Conservation (phyloP, 2,113 vertebrate species). For the Apodemus speciosus region DNA sequence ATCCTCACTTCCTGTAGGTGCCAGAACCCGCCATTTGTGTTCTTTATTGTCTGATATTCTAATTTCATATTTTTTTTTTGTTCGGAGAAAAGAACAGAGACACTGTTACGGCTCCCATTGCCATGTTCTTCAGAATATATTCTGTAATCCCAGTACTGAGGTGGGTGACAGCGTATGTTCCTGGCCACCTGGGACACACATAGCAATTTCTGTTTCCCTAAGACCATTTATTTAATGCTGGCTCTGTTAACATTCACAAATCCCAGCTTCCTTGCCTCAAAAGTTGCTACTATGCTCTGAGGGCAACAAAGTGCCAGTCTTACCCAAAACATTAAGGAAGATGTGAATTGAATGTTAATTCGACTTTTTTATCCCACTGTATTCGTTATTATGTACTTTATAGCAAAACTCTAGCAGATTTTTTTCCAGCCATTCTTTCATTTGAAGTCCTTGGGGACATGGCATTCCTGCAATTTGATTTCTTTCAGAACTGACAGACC, state of each 20-base stretch:
- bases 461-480: slow-evolving; percentile 11
- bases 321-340: not conserved
- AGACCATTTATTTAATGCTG: not conserved
- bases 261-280: not conserved
- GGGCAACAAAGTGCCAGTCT: not conserved
- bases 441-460: not conserved
- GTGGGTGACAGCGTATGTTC: too few relatives aligned
- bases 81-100: not conserved
- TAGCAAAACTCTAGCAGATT: not conserved
- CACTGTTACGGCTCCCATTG: not conserved
- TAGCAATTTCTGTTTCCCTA: not conserved
- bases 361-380: not conserved
- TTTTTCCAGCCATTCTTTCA: not conserved
- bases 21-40: not conserved
- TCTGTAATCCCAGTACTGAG: not conserved
- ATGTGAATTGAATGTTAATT: slow-evolving; percentile 17
- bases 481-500: not conserved
- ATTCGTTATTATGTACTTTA: not conserved
- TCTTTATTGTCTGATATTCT: not conserved
- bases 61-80: not conserved
- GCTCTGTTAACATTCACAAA: not conserved
- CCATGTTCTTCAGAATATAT: not conserved
- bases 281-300: not conserved
- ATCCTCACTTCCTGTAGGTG: not conserved
- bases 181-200: not conserved